A percentile compares a stretch with the other conserved stretches of the same genome.
Conservation (phyloP, 2,888 invertebrate genomes). For the Congeria kusceri region DNA sequence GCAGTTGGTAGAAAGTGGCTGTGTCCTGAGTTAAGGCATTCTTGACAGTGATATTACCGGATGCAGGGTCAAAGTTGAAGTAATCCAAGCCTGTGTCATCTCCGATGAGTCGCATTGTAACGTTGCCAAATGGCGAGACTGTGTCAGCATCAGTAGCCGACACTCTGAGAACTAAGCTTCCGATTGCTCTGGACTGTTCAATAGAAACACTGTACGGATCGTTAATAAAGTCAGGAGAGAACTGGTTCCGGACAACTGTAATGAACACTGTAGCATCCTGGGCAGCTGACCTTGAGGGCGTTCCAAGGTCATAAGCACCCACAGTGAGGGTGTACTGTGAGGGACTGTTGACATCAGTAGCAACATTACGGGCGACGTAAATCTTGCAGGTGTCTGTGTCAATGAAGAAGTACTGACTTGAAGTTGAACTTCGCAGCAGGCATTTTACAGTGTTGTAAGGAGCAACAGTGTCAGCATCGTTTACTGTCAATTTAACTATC, state of each 20-base stretch:
- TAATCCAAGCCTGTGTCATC: slow-evolving; percentile 72
- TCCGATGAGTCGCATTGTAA: slow-evolving; percentile 67
- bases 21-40: slow-evolving; percentile 70
- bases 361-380: slow-evolving; percentile 71
- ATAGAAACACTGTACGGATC: slow-evolving; percentile 46
- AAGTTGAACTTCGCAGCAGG: slow-evolving; percentile 48
- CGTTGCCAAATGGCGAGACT: slow-evolving; percentile 68
- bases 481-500: slow-evolving; percentile 63
- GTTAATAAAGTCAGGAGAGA: slow-evolving; percentile 59
- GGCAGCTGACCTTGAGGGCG: slow-evolving; percentile 49
- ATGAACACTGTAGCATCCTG: slow-evolving; percentile 65
- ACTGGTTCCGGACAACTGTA: slow-evolving; percentile 64
- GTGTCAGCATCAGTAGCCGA: slow-evolving; percentile 57
- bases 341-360: slow-evolving; percentile 64
- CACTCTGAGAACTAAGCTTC: slow-evolving; percentile 53
- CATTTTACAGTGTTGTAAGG: slow-evolving; percentile 72
- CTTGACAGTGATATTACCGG: slow-evolving; percentile 72
- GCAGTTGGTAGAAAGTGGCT: slow-evolving; percentile 72
- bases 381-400: slow-evolving; percentile 72
- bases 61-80: slow-evolving; percentile 70
- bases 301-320: slow-evolving; percentile 71
- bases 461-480: slow-evolving; percentile 63
- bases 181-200: slow-evolving; percentile 48
- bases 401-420: slow-evolving; percentile 73
- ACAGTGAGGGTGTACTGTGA: slow-evolving; percentile 40